Base-by-base conservation (phyloP, 2,797 vertebrate species). In the Spea hammondii region DNA sequence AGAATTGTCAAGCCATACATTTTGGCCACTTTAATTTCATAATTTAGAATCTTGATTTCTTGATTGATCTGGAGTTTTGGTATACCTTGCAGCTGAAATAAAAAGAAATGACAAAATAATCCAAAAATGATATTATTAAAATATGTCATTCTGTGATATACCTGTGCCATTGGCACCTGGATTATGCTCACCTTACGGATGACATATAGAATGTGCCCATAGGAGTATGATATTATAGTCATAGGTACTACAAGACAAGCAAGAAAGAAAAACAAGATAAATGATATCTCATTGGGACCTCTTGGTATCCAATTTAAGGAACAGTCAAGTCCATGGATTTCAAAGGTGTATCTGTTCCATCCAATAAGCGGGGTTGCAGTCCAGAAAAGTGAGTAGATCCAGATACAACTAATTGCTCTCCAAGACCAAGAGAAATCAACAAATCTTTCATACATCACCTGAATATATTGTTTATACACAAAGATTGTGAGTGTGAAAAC, bases 381-480 rank as follows among this genome's bases (percentile, higher is more conserved):
- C 97, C 96, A 97, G 44, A 89, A 95, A 85, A 96, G 85, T 0
- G 96, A 97, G 87, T 96, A 98, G 5, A 99, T 88, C 96, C 96
- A 99, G 85, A 97, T 95, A 84, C 95, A 96, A 0, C 89, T 92
- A 57, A 98, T 93, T 84, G 94, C 93, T 66, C 93, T 88, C 96
- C 95, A 95, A 12, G 92, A 93, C 97, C 96, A 98, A 66, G 94
- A 89, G 83, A 96, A 97, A 84, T 95, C 93, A 84, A 97, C 90
- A 83, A 94, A 94, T 91, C 95, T 94, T 14, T 94, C 95, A 10
- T 95, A 95, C 72, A 98, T 95, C 83, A 99, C 91, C 45, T 94
- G 91, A 85, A 95, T 94, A 83, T 98, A 98, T 80, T 94, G 94
- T 84, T 97, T 95, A 53, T 97, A 99, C 4, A 95, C 95, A 87